A percentile compares a stretch with the other conserved stretches of the same genome.
These are phyloP conservation scores for Notolabrus celidotus DNA, from an alignment of 2,797 vertebrate genomes.

Conservation along the genomic window DNA sequence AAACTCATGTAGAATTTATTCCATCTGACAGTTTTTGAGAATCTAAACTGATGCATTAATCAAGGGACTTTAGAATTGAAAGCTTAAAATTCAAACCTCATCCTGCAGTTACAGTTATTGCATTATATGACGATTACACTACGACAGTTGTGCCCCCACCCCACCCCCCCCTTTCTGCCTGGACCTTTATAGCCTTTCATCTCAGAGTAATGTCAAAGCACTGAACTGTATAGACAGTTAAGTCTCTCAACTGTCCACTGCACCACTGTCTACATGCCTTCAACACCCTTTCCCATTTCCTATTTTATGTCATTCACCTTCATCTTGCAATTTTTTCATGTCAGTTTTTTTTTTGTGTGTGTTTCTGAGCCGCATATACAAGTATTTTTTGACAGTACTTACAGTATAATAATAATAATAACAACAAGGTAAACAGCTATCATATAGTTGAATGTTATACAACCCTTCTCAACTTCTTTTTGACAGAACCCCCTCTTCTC, in stretches of 20 bases:
- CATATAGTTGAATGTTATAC: constrained; percentile 7
- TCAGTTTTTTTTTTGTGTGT: constrained; percentile 4
- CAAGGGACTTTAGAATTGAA: no score
- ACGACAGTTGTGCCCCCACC: background rate
- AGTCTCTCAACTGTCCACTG: constrained; percentile 3
- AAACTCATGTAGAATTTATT: background rate
- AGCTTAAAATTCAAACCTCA: background rate
- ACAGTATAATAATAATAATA: constrained; percentile 3
- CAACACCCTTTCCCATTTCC: constrained; percentile 15
- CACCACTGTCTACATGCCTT: constrained; percentile 49
- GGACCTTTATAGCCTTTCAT: constrained; percentile 38
- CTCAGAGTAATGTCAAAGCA: constrained; percentile 30
- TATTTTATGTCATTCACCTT: background rate
- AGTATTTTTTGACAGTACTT: constrained; percentile 13
- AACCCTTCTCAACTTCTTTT: constrained; percentile 14
- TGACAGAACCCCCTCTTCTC: background rate
- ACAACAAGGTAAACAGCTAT: background rate
- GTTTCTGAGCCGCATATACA: constrained; percentile 19
- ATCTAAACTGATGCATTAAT: no score
- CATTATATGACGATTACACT: background rate
- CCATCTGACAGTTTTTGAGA: no score
- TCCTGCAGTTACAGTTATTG: background rate
- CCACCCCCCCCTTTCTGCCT: background rate
- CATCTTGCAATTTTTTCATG: background rate
- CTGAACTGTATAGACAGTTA: background rate